Evolutionary conservation across 1,140 invertebrate genomes (phyloP).

Genomic region (Bombus confusus): DNA sequence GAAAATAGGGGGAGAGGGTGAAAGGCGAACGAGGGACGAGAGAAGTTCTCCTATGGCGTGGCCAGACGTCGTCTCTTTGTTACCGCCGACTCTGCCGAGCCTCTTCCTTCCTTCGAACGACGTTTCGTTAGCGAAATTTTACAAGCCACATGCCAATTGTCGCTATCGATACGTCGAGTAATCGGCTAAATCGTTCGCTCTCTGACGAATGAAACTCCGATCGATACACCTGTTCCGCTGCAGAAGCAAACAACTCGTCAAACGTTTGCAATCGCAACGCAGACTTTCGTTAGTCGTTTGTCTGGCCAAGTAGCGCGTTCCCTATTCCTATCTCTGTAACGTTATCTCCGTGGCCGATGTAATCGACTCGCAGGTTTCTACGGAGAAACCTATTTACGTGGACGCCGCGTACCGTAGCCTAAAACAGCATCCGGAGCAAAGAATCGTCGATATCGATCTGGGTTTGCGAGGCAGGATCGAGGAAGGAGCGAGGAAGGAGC

Average conservation of each 20-base stretch:
- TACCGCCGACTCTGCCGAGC: not conserved
- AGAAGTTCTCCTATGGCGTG: not conserved
- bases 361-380: fast-evolving
- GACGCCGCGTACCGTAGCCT: too few species aligned
- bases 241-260: too few species aligned
- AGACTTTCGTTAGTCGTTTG: too few species aligned
- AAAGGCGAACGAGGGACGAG: not conserved
- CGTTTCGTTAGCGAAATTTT: not conserved
- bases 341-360: too few species aligned
- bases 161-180: too few species aligned
- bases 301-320: fast-evolving
- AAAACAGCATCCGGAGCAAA: fast-evolving
- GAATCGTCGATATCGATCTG: not conserved
- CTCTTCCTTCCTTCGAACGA: fast-evolving
- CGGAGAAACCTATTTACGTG: too few species aligned
- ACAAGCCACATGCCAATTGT: too few species aligned
- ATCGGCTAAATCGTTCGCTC: too few species aligned
- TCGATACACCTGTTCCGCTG: fast-evolving
- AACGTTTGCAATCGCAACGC: fast-evolving
- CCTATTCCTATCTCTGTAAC: too few species aligned
- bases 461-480: too few species aligned
- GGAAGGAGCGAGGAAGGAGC: not conserved
- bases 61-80: not conserved
- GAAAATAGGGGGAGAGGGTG: not conserved
- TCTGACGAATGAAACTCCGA: fast-evolving